Evolutionary conservation across 2,113 vertebrate genomes (phyloP).

Genomic region (Hoplias malabaricus): DNA sequence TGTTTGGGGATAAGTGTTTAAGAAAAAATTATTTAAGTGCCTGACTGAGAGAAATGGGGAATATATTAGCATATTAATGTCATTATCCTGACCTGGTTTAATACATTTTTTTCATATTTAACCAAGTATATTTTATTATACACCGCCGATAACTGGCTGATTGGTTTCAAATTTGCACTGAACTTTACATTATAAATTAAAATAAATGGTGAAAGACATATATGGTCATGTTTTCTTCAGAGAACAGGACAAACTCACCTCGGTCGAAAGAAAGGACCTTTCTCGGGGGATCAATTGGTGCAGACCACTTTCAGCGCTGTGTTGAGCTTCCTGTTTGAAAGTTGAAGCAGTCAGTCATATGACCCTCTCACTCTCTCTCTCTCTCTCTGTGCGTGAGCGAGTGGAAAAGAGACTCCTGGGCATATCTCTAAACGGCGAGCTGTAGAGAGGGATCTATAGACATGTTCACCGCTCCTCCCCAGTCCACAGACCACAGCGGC

Average conservation of each 20-base stretch:
- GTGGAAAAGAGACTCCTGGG: neutral
- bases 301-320: neutral
- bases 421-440: neutral
- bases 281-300: neutral
- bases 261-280: neutral
- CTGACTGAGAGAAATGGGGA: neutral
- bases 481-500: neutral
- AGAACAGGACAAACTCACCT: neutral
- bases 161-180: no score
- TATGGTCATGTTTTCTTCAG: neutral
- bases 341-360: constrained; percentile 66
- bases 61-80: neutral
- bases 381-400: constrained; percentile 46
- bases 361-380: constrained; percentile 35
- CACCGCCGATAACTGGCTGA: no score
- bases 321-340: constrained; percentile 35
- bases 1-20: no score
- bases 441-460: neutral
- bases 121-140: no score
- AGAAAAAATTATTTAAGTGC: no score
- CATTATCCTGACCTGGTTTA: neutral
- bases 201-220: neutral
- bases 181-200: no score
- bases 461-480: neutral
- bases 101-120: neutral